Base-by-base conservation (phyloP, 2,888 invertebrate species). In the Apotomis turbidana region DNA sequence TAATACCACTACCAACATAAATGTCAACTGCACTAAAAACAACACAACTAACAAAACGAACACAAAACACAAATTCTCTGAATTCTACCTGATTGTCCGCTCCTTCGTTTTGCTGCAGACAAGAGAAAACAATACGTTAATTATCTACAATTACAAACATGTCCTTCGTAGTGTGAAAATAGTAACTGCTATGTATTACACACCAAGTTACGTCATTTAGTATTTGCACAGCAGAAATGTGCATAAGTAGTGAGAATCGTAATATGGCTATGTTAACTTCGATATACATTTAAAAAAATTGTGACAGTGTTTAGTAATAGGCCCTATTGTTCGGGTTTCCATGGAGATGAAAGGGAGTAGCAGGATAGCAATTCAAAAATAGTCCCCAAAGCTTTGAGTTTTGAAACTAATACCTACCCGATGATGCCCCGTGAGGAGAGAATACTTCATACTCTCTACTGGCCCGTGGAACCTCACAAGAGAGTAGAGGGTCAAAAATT, bases 61-160 rank as follows among this genome's bases (percentile, higher is more conserved):
- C 74, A 78, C 74, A 78, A 71, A 58, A 69, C 74, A 74, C 12
- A 27, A 72, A 73, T 54, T 69, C 66, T 74, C 71, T 59, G 49
- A 61, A 68, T 49, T 73, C 82, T 90, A 93, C 93, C 93, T 93
- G 92, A 88, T 91, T 91, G 82, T 91, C 92, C 79, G 91, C 88
- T 89, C 91, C 92, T 89, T 89, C 87, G 89, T 91, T 90, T 76
- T 89, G 90, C 93, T 93, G 89, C 81, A 85, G 90, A 88, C 86
- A 90, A 91, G 83, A 90, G 85, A 91, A 89, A 90, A 88, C 81
- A 84, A 83, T 81, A 76, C 75, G 77, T 81, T 80, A 68, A 63
- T 72, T 68, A 68, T 59, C 13, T 58, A 38, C 58, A 68, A 59
- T 68, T 59, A 59, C 13, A 1, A 49, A 59, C 52, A 15, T 49